These are phyloP conservation scores for Platyrinchus mystaceus DNA, from an alignment of 2,797 vertebrate genomes.

Conservation along the genomic window DNA sequence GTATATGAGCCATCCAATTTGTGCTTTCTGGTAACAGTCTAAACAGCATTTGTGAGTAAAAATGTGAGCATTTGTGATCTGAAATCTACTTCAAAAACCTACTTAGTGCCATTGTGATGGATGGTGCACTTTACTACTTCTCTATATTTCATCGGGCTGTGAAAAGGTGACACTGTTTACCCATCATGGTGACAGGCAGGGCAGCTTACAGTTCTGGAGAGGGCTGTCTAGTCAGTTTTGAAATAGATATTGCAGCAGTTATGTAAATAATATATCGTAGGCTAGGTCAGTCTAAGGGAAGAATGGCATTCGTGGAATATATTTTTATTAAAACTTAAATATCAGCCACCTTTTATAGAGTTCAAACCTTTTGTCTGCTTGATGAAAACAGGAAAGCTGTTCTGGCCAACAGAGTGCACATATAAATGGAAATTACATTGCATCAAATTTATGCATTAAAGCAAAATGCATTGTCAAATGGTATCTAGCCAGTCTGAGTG, in stretches of 20 bases:
- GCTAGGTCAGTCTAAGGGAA: constrained; percentile 29
- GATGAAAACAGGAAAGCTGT: not conserved
- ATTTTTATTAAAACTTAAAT: constrained; percentile 56
- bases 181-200: constrained; percentile 68
- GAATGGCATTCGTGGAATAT: not conserved
- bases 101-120: constrained; percentile 84
- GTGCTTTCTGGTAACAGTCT: constrained; percentile 80
- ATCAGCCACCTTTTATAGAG: constrained; percentile 14
- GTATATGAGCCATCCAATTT: constrained; percentile 75
- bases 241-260: constrained; percentile 62
- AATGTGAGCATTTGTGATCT: constrained; percentile 64
- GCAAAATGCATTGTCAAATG: not conserved
- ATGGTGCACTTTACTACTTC: constrained; percentile 75
- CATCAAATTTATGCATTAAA: not conserved
- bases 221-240: constrained; percentile 44
- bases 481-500: not conserved
- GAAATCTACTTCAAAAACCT: constrained; percentile 82
- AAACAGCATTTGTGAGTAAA: constrained; percentile 79
- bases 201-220: constrained; percentile 67
- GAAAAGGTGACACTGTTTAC: constrained; percentile 76
- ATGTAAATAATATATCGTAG: constrained; percentile 61
- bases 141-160: constrained; percentile 76
- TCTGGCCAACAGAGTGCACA: not conserved
- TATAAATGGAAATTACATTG: not conserved
- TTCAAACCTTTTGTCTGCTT: constrained; percentile 41